Evolutionary conservation across 2,113 vertebrate species (phyloP), one percentile per base, ranked within the genome.

Genomic region (Podarcis cretensis): DNA sequence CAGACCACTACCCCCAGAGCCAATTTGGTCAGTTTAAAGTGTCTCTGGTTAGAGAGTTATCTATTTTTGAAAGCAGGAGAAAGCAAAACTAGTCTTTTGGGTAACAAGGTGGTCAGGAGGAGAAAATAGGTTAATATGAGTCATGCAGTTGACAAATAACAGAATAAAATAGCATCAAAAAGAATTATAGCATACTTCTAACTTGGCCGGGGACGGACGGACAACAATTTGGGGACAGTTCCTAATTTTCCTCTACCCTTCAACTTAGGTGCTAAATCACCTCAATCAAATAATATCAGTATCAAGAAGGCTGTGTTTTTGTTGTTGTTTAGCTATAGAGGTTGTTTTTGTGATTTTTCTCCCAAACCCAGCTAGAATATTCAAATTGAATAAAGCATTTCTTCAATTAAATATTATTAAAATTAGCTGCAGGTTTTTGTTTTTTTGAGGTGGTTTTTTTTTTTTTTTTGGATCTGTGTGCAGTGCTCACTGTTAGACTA

Each of bases 391-490:
- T 94, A 95, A 95, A 93, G 95, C 94, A 94, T 90, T 94, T 82
- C 91, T 96, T 96, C 93, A 96, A 95, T 95, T 94, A 96, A 96
- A 96, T 96, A 96, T 93, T 95, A 95, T 95, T 96, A 95, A 95
- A 95, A 95, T 94, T 90, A 95, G 93, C 94, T 95, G 94, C 93
- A 92, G 94, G 93, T 96, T 94, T 91, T 95, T 85, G 48, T 54
- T 54, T 54, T 48, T 54, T 54, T 10, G 48, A 0, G 48, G 7
- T 48, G 10, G 48, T 2, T 21, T 48, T 65, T 6, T 65, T 75
- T 63, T n/a, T 83, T 35, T 35, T 35, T 35, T 35, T 35, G 32
- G 37, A 75, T 92, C 86, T 95, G 93, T 95, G 95, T 93, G 80
- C 93, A 91, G 83, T 93, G 91, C 86, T 95, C 93, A 89, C 78